Evolutionary conservation across 2,113 vertebrate genomes (phyloP).

Genomic region (Ochotona princeps): DNA sequence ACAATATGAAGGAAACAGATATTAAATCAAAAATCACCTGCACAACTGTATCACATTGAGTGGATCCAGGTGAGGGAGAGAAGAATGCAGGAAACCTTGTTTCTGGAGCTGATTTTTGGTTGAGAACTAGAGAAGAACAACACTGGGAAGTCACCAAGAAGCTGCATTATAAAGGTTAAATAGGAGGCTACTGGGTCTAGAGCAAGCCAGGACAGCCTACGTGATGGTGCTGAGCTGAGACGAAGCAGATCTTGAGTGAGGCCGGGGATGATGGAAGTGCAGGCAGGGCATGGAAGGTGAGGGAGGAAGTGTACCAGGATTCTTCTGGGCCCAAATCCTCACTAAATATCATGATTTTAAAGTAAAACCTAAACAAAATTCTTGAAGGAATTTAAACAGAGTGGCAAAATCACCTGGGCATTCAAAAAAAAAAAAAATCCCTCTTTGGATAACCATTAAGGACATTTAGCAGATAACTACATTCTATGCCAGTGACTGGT

Average conservation of each 20-base stretch:
- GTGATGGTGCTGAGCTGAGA: background rate
- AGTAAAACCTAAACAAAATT: background rate
- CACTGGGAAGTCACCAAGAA: background rate
- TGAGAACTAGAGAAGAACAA: background rate
- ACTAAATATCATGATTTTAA: conserved; percentile 25
- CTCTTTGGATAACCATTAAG: too few relatives aligned
- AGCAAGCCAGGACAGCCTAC: background rate
- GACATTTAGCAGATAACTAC: too few relatives aligned
- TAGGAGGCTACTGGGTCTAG: background rate
- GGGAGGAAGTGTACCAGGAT: background rate
- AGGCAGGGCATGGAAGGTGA: background rate
- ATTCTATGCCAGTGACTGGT: too few relatives aligned
- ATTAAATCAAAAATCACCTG: background rate
- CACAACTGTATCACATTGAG: background rate
- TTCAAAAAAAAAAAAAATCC: background rate
- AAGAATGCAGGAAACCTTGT: background rate
- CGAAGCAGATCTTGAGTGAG: background rate
- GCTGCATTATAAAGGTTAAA: background rate
- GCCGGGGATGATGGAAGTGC: background rate
- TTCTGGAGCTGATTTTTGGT: background rate
- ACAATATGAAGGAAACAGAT: background rate
- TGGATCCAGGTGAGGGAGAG: background rate
- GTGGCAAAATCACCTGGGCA: background rate
- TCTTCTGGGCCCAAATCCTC: background rate
- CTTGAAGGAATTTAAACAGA: conserved; percentile 35